phyloP scores from a whole-genome alignment of 2,888 invertebrate species.

The Nemotelus nigrinus region DNA sequence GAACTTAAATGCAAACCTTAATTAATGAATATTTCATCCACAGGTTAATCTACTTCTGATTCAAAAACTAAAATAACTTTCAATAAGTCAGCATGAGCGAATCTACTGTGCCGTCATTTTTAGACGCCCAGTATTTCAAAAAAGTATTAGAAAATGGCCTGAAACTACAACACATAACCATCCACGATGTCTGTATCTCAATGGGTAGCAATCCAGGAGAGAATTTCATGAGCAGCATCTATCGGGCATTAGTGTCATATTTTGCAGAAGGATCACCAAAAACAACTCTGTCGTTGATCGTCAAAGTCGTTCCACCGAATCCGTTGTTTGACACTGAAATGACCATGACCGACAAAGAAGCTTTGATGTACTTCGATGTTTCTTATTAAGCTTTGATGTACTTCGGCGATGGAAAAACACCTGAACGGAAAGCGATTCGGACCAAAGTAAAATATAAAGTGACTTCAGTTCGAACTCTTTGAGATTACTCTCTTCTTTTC shows the following conservation, averaged over 20 bases:
- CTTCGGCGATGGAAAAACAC: slow-evolving; percentile 62
- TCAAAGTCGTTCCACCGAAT: slow-evolving; percentile 15
- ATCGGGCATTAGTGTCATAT: slow-evolving; percentile 48
- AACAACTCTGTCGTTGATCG: slow-evolving; percentile 25
- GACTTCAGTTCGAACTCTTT: too few relatives aligned
- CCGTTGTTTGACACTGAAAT: slow-evolving; percentile 61
- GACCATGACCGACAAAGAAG: slow-evolving; percentile 65
- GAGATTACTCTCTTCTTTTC: not conserved
- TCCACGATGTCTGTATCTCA: slow-evolving; percentile 46
- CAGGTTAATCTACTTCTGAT: too few relatives aligned
- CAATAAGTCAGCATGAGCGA: not conserved
- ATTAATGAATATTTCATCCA: too few relatives aligned
- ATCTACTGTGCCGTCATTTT: not conserved
- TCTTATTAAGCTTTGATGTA: slow-evolving; percentile 66
- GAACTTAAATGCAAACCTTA: too few relatives aligned
- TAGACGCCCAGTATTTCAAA: slow-evolving; percentile 46
- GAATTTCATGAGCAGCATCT: slow-evolving; percentile 50
- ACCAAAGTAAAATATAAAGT: slow-evolving; percentile 57
- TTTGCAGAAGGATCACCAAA: slow-evolving; percentile 46
- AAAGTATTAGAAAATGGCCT: slow-evolving; percentile 49
- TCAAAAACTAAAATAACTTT: too few relatives aligned
- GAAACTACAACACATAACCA: slow-evolving; percentile 43
- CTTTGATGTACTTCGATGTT: slow-evolving; percentile 64
- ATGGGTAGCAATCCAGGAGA: slow-evolving; percentile 51
- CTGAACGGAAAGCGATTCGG: slow-evolving; percentile 62